Percentiles rank a stretch among this genome's conserved stretches.
Evolutionary conservation across 2,888 invertebrate genomes (phyloP).

Genomic region (Peribatodes rhomboidaria): DNA sequence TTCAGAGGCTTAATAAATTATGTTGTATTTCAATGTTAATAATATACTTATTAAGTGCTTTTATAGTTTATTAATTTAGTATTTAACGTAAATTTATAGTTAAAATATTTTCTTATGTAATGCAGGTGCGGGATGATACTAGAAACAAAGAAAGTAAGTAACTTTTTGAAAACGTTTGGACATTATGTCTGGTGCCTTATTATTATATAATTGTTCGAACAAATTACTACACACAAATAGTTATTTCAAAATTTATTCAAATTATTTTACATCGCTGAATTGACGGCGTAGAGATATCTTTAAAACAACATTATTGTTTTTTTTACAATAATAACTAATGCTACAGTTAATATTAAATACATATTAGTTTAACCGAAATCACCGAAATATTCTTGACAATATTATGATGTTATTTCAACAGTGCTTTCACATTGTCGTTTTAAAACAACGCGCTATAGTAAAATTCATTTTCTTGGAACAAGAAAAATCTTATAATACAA

Average conservation of each 20-base stretch:
- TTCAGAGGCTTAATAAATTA: too few species aligned
- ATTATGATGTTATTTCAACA: not conserved
- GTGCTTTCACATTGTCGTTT: not conserved
- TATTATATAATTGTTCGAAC: slow-evolving; percentile 57
- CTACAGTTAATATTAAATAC: slow-evolving; percentile 69
- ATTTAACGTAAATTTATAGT: too few species aligned
- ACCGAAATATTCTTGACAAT: not conserved
- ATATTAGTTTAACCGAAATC: slow-evolving; percentile 16
- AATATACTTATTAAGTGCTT: too few species aligned
- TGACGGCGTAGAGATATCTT: slow-evolving; percentile 84
- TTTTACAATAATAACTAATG: slow-evolving; percentile 55
- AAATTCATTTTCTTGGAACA: not conserved
- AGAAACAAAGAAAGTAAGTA: not conserved
- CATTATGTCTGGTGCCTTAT: slow-evolving; percentile 45
- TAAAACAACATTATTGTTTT: slow-evolving; percentile 71
- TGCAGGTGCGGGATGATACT: too few species aligned
- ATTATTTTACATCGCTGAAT: slow-evolving; percentile 83
- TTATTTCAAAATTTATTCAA: slow-evolving; percentile 67
- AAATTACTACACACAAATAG: slow-evolving; percentile 62
- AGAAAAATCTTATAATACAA: not conserved
- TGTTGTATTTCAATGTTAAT: too few species aligned
- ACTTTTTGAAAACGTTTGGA: not conserved
- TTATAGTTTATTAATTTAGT: not conserved
- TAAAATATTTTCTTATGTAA: too few species aligned
- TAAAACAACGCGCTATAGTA: not conserved